phyloP scores from a whole-genome alignment of 2,888 invertebrate genomes.

The Trichogramma evanescens region DNA sequence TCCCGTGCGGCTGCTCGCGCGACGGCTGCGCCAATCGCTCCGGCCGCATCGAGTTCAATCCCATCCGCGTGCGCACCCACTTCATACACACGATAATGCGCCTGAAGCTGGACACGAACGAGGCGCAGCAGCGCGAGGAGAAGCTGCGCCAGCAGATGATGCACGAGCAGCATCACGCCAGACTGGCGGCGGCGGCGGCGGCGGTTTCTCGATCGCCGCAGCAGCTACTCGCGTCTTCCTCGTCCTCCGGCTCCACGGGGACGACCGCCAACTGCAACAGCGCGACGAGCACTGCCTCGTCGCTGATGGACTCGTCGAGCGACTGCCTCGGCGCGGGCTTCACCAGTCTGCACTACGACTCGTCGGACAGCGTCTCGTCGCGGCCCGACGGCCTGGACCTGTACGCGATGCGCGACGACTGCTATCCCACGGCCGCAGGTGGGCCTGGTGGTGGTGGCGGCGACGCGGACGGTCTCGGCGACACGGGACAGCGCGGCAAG shows the following conservation, averaged over 20 bases:
- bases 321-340: slow-evolving; percentile 59
- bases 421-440: slow-evolving; percentile 49
- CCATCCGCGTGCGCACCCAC: slow-evolving; percentile 89
- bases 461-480: slow-evolving; percentile 43
- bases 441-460: slow-evolving; percentile 38
- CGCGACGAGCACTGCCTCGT: neutral
- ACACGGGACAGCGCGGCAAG: slow-evolving; percentile 44
- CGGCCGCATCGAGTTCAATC: slow-evolving; percentile 94
- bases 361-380: slow-evolving; percentile 37
- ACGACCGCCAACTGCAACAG: no score
- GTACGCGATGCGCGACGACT: slow-evolving; percentile 57
- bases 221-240: neutral
- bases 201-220: slow-evolving; percentile 23
- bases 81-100: slow-evolving; percentile 96
- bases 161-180: slow-evolving; percentile 42
- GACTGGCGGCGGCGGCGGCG: slow-evolving; percentile 2
- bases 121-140: slow-evolving; percentile 48
- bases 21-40: slow-evolving; percentile 89
- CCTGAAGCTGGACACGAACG: slow-evolving; percentile 77
- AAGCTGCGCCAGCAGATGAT: slow-evolving; percentile 51
- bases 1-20: slow-evolving; percentile 93
- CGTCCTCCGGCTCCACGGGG: neutral
- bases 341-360: slow-evolving; percentile 61
- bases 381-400: slow-evolving; percentile 50
- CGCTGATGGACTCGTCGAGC: slow-evolving; percentile 2